These are phyloP conservation scores for Cydia strobilella DNA, from an alignment of 1,140 invertebrate genomes.

Conservation along the genomic window DNA sequence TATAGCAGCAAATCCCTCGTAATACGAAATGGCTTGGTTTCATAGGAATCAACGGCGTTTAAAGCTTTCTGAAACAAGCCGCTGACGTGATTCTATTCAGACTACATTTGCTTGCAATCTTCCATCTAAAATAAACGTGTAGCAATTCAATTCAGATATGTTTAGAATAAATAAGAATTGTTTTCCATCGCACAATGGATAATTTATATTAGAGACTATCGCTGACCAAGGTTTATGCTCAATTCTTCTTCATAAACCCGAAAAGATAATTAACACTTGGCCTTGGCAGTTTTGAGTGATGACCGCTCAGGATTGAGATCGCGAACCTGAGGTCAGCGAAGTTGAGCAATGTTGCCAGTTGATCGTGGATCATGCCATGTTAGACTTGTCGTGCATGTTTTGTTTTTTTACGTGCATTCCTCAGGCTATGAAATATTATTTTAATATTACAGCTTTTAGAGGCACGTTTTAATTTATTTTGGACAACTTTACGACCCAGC, in stretches of 20 bases:
- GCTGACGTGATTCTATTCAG: too few species aligned
- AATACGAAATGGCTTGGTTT: background rate
- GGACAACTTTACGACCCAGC: too few species aligned
- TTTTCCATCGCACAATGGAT: background rate
- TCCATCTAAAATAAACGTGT: background rate
- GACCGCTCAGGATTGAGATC: slow-evolving; percentile 6
- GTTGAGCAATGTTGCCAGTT: slow-evolving; percentile 9
- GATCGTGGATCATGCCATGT: slow-evolving; percentile 17
- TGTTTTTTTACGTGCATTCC: background rate
- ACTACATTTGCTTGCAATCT: too few species aligned
- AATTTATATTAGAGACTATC: background rate
- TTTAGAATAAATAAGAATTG: background rate
- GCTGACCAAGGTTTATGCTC: background rate
- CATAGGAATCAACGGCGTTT: background rate
- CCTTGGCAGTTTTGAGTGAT: slow-evolving; percentile 17
- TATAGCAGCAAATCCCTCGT: background rate
- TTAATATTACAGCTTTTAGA: too few species aligned
- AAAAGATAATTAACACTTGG: slow-evolving; percentile 4
- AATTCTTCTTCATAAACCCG: slow-evolving; percentile 2
- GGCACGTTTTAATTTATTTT: too few species aligned
- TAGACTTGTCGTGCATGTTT: background rate
- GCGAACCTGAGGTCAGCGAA: slow-evolving; percentile 10
- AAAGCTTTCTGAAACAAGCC: background rate
- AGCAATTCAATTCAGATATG: background rate
- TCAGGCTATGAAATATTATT: background rate